Base-by-base conservation (phyloP, 2,888 invertebrate species). In the Adineta ricciae region DNA sequence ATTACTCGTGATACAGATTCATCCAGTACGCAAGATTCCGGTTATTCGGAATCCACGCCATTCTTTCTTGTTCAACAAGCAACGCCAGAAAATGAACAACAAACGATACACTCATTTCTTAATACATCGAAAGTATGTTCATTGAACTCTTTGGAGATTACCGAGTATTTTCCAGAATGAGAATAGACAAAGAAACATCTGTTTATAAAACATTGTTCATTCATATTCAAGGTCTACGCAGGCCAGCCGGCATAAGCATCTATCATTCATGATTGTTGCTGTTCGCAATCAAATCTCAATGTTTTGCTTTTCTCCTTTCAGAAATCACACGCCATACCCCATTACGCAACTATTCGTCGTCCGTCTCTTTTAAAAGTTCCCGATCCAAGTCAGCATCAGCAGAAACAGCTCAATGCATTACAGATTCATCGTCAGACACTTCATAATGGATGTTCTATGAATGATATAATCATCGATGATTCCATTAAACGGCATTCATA, bases 51-150 rank as follows among this genome's bases (percentile, higher is more conserved):
- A 14, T 64, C 64, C 7, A 64, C 64, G 32, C 78, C 78, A 5
- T 78, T 41, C 14, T 78, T 78, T 78, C 78, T 78, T n/a, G 78
- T 78, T 24, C 64, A 64, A 36, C 64, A 64, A 64, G 32, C 64
- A 64, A 64, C 64, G 32, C 64, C 64, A 1, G 64, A 64, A 2
- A 32, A 64, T 64, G 64, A 64, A 64, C 64, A 64, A 64, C 32
- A 7, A 64, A 14, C 32, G 19, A 2, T 27, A 32, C 16, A 64
- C 32, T 16, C 64, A 64, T 32, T 36, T 16, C 16, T 64, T 4
- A 64, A 64, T 32, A 32, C 3, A 32, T 32, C 64, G 19, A 64
- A 64, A 32, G 64, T 64, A 64, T 64, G 64, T 64, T 19, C 19
- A 19, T 19, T 50, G 19, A 9, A 50, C 50, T 50, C 14, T 19